Evolutionary conservation across 2,797 vertebrate species (phyloP).

Genomic region (Chromis chromis): DNA sequence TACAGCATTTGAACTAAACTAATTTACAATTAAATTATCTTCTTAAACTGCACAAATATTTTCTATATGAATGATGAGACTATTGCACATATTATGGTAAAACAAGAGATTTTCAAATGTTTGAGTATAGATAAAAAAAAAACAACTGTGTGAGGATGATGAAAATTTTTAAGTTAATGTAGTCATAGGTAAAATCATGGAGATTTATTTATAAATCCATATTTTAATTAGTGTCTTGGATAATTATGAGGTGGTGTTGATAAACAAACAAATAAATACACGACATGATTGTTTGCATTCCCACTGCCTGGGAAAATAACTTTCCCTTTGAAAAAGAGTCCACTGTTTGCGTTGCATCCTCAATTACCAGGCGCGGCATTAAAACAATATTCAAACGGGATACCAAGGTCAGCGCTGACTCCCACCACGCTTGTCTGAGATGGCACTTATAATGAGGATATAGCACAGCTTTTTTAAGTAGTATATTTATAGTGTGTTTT

Average conservation of each 20-base stretch:
- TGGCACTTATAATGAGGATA: conserved; percentile 81
- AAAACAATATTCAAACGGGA: conserved; percentile 82
- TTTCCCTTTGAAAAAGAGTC: conserved; percentile 80
- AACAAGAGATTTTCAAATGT: conserved; percentile 4
- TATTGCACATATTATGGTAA: conserved; percentile 9
- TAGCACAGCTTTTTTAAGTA: conserved; percentile 73
- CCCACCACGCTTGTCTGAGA: conserved; percentile 75
- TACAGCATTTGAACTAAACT: background rate
- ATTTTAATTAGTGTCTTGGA: conserved; percentile 76
- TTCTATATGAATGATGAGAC: background rate
- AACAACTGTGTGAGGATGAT: conserved; percentile 25
- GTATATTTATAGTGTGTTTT: conserved; percentile 82
- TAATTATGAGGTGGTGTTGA: conserved; percentile 70
- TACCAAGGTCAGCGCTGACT: conserved; percentile 81
- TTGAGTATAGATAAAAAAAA: background rate
- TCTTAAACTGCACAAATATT: background rate
- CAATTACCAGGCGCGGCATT: conserved; percentile 79
- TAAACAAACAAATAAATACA: conserved; percentile 77
- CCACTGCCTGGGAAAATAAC: conserved; percentile 73
- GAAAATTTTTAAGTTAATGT: conserved; percentile 59
- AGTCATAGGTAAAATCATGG: conserved; percentile 71
- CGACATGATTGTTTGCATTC: conserved; percentile 76
- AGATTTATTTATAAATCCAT: conserved; percentile 78
- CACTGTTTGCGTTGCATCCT: conserved; percentile 76
- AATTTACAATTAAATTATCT: too few relatives aligned